Evolutionary conservation across 2,113 vertebrate genomes (phyloP).

Genomic region (Megatriorchis doriae): DNA sequence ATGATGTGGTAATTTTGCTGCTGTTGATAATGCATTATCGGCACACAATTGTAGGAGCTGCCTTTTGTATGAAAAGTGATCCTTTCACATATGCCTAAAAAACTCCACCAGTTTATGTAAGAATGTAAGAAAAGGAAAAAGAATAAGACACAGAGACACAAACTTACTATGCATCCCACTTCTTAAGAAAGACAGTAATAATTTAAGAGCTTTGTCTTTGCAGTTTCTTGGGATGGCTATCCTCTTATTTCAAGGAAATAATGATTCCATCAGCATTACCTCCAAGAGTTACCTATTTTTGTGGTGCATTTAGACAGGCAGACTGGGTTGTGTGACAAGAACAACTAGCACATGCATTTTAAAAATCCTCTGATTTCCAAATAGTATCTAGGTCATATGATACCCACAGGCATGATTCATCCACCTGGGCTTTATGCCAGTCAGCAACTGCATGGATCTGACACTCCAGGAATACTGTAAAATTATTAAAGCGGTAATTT

Average conservation of each 20-base stretch:
- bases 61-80: background rate
- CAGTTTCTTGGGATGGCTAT: background rate
- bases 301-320: background rate
- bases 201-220: background rate
- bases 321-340: background rate
- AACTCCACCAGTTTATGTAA: background rate
- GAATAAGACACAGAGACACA: background rate
- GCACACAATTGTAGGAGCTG: background rate
- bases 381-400: constrained; percentile 32
- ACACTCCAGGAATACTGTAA: background rate
- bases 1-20: background rate
- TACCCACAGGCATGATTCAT: constrained; percentile 42
- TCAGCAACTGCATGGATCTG: background rate
- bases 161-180: background rate
- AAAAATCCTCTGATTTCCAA: constrained; percentile 18
- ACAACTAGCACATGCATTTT: background rate
- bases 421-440: constrained; percentile 50
- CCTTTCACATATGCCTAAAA: background rate
- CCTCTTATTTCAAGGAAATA: background rate
- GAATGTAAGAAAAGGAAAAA: background rate
- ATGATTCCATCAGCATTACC: background rate
- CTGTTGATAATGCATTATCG: background rate
- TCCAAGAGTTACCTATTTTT: background rate
- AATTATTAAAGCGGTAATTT: background rate
- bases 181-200: background rate